Evolutionary conservation across 2,888 invertebrate genomes (phyloP).

Genomic region (Arctia plantaginis): DNA sequence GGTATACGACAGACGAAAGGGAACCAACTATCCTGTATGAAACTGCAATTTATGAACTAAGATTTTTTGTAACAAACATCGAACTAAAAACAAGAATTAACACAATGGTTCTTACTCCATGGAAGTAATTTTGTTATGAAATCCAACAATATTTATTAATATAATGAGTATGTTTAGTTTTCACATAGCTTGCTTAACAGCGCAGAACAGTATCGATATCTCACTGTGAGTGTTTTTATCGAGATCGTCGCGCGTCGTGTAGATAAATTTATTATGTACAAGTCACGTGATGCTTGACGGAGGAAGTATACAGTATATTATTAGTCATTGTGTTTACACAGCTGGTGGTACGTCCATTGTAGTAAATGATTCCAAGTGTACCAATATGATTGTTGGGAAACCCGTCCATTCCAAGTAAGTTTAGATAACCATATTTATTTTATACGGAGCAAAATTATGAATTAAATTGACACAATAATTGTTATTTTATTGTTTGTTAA

Average conservation of each 20-base stretch:
- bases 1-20: background rate
- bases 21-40: background rate
- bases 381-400: constrained; percentile 27
- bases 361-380: constrained; percentile 4
- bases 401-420: constrained; percentile 50
- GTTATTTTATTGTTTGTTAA: constrained; percentile 48
- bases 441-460: constrained; percentile 43
- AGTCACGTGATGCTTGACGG: constrained; percentile 36
- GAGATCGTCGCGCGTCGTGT: constrained; percentile 41
- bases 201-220: constrained; percentile 36
- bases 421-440: constrained; percentile 26
- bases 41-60: background rate
- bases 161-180: constrained; percentile 20
- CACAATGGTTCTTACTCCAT: background rate
- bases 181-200: constrained; percentile 44
- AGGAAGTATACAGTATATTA: constrained; percentile 10
- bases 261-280: constrained; percentile 49
- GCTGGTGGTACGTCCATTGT: constrained; percentile 35
- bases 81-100: background rate
- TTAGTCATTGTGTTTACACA: constrained; percentile 48
- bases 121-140: background rate
- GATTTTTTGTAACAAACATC: background rate
- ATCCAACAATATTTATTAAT: background rate
- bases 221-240: constrained; percentile 40
- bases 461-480: constrained; percentile 48